Conservation (phyloP, 1,140 invertebrate genomes). For the Stenopsyche tienmushanensis region DNA sequence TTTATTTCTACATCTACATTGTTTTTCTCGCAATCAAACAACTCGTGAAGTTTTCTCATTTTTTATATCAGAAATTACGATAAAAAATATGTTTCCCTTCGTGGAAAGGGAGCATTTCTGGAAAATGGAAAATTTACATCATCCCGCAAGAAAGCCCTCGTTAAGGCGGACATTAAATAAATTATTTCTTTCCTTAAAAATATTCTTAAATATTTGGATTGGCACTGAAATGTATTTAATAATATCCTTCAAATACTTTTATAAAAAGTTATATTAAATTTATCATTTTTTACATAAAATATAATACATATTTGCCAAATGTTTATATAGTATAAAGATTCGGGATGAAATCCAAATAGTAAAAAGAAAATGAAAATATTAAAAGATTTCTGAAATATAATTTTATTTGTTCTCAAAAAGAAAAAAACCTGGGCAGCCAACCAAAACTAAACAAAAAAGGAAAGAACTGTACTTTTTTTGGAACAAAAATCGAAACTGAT, state of each 20-base stretch:
- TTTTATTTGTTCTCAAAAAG: too few relatives aligned
- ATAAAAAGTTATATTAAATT: not conserved
- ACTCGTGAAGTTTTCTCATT: constrained; percentile 18
- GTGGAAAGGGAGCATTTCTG: not conserved
- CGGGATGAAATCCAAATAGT: too few relatives aligned
- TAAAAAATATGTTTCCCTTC: constrained; percentile 22
- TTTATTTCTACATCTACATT: constrained; percentile 12
- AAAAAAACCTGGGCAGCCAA: too few relatives aligned
- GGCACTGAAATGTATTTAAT: not conserved
- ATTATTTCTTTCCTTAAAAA: not conserved
- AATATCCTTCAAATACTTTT: not conserved
- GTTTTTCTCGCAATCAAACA: constrained; percentile 25
- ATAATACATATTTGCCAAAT: too few relatives aligned
- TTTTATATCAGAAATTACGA: constrained; percentile 20
- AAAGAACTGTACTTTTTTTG: too few relatives aligned
- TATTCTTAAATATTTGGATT: not conserved
- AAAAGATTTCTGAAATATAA: too few relatives aligned
- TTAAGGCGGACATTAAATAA: too few relatives aligned
- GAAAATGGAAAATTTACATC: constrained; percentile 11
- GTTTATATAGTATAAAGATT: too few relatives aligned
- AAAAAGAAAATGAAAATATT: too few relatives aligned
- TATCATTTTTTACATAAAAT: not conserved
- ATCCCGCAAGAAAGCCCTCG: too few relatives aligned
- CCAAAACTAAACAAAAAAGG: too few relatives aligned
- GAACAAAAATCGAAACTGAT: too few relatives aligned